phyloP scores from a whole-genome alignment of 2,888 invertebrate genomes.

The Pseudanteris insignis region DNA sequence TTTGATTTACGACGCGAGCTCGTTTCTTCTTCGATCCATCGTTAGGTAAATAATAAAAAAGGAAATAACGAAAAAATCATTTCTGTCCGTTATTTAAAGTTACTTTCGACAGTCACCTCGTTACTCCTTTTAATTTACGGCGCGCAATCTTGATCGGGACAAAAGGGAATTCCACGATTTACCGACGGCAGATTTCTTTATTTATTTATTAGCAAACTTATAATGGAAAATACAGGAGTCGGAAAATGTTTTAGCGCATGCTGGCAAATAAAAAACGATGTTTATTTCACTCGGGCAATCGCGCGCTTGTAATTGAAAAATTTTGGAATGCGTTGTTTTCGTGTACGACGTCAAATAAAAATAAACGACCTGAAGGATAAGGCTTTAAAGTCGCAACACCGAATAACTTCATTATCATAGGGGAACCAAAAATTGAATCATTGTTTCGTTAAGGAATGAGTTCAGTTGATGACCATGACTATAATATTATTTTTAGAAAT shows the following conservation, averaged over 20 bases:
- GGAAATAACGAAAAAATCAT: constrained; percentile 45
- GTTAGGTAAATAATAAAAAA: constrained; percentile 47
- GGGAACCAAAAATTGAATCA: too few species aligned
- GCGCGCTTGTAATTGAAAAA: background rate
- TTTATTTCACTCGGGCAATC: constrained; percentile 6
- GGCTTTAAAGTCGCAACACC: too few species aligned
- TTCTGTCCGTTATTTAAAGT: constrained; percentile 61
- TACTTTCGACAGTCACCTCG: constrained; percentile 64
- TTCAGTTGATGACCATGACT: too few species aligned
- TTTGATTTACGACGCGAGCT: constrained; percentile 50
- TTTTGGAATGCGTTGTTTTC: too few species aligned
- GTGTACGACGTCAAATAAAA: too few species aligned
- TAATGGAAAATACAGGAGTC: constrained; percentile 38
- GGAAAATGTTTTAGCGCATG: constrained; percentile 29
- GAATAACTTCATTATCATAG: too few species aligned
- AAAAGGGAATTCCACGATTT: constrained; percentile 45
- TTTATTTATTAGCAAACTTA: constrained; percentile 40
- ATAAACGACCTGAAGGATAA: too few species aligned
- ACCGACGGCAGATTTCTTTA: constrained; percentile 40
- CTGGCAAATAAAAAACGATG: constrained; percentile 21
- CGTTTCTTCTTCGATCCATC: constrained; percentile 48
- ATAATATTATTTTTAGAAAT: too few species aligned
- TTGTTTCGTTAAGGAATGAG: too few species aligned
- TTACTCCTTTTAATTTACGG: constrained; percentile 63
- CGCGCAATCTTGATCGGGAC: constrained; percentile 47